Evolutionary conservation across 2,888 invertebrate species (phyloP).

Genomic region (Caradrina kadenii): DNA sequence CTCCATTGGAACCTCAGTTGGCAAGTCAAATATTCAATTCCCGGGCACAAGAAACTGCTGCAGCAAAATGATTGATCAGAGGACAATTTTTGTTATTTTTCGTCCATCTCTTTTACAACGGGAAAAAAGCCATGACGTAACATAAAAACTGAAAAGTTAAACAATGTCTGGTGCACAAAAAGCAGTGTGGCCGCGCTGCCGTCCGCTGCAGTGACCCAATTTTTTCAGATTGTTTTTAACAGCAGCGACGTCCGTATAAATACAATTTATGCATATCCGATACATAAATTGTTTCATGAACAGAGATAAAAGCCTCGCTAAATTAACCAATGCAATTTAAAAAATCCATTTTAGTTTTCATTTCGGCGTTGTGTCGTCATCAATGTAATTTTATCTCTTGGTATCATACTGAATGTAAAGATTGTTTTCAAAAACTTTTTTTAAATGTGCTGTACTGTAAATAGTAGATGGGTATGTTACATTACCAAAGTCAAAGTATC

Average conservation of each 20-base stretch:
- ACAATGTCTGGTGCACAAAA: constrained; percentile 48
- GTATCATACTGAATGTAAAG: neutral
- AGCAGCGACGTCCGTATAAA: constrained; percentile 40
- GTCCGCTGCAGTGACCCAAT: constrained; percentile 42
- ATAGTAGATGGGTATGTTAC: neutral
- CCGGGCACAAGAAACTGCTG: neutral
- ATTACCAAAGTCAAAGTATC: neutral
- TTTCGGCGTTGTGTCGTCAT: constrained; percentile 19
- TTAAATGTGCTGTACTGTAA: neutral
- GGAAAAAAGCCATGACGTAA: constrained; percentile 27
- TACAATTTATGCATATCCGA: constrained; percentile 52
- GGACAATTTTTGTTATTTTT: constrained; percentile 26
- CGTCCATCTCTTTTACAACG: constrained; percentile 10
- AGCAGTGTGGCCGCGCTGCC: constrained; percentile 15
- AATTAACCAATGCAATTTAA: constrained; percentile 42
- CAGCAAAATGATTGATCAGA: constrained; percentile 6
- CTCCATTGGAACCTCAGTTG: neutral
- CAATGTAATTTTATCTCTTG: constrained; percentile 7
- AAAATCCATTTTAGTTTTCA: constrained; percentile 35
- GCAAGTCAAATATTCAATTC: neutral
- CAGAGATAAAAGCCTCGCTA: constrained; percentile 40
- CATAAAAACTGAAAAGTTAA: constrained; percentile 28
- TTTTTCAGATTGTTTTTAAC: constrained; percentile 41
- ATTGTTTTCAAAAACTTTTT: constrained; percentile 1
- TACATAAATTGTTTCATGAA: constrained; percentile 52